A percentile compares a stretch with the other conserved stretches of the same genome.
Evolutionary conservation across 2,797 vertebrate genomes (phyloP).

Genomic region (Lacerta agilis): DNA sequence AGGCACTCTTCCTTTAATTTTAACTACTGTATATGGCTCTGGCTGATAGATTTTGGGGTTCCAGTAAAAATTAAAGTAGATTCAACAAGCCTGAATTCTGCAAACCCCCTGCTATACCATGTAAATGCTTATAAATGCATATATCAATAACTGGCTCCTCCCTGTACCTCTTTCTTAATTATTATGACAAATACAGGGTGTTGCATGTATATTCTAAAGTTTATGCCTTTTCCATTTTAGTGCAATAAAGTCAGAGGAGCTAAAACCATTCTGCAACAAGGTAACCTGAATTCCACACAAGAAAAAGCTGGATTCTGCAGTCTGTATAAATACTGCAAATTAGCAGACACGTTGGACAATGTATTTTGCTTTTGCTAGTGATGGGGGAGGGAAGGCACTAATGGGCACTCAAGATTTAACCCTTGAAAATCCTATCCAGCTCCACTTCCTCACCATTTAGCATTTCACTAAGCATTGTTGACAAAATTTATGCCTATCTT

Average conservation of each 20-base stretch:
- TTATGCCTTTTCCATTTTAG: constrained; percentile 53
- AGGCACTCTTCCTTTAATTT: too few relatives aligned
- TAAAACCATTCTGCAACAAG: constrained; percentile 11
- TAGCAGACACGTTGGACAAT: neutral
- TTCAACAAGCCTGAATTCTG: too few relatives aligned
- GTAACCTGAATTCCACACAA: neutral
- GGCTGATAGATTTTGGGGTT: too few relatives aligned
- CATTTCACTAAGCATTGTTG: neutral
- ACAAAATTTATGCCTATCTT: neutral
- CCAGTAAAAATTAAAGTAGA: too few relatives aligned
- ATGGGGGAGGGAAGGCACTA: neutral
- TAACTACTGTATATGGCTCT: too few relatives aligned
- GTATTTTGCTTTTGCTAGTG: neutral
- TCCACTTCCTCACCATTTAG: neutral
- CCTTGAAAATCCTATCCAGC: neutral
- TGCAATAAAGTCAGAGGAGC: constrained; percentile 37
- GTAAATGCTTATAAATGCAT: constrained; percentile 48
- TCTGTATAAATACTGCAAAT: constrained; percentile 9
- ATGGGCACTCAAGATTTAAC: neutral
- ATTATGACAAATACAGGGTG: constrained; percentile 57
- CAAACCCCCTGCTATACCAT: constrained; percentile 20
- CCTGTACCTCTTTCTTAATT: constrained; percentile 57
- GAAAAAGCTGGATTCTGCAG: constrained; percentile 16
- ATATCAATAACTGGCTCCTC: constrained; percentile 58
- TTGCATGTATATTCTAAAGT: constrained; percentile 56